Conservation (phyloP, 2,797 vertebrate species). For the Monodelphis domestica region DNA sequence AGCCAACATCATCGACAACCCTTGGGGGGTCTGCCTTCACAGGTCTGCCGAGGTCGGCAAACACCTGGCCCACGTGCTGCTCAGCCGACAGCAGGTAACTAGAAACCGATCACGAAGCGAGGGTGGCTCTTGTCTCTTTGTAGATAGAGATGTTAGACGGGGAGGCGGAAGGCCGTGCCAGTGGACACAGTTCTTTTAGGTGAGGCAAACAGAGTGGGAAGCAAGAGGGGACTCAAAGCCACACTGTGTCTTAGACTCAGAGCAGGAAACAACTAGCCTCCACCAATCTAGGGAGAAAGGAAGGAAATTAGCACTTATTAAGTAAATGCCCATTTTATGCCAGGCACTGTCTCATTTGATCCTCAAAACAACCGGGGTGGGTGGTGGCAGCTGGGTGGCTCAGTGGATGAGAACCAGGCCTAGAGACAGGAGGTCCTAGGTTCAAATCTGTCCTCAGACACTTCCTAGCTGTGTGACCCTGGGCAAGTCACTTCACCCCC, state of each 20-base stretch:
- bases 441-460: no score
- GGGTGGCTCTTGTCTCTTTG: not conserved
- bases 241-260: not conserved
- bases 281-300: not conserved
- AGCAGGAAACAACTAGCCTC: not conserved
- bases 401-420: no score
- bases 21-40: slow-evolving; percentile 96
- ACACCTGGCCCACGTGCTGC: slow-evolving; percentile 94
- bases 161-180: not conserved
- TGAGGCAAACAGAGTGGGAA: not conserved
- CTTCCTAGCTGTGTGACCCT: no score
- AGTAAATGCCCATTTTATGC: not conserved
- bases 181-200: not conserved
- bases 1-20: slow-evolving; percentile 96
- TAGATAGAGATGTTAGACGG: not conserved
- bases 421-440: no score
- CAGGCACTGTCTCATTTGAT: not conserved
- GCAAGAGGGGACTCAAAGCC: not conserved
- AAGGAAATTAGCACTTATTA: not conserved
- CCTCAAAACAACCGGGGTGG: no score
- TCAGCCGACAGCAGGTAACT: slow-evolving; percentile 93
- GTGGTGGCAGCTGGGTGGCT: no score
- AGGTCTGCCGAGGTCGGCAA: slow-evolving; percentile 96
- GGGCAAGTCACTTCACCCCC: no score
- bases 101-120: not conserved